These are phyloP conservation scores for Ganaspis sp. DNA, from an alignment of 1,140 invertebrate species.

Conservation along the genomic window DNA sequence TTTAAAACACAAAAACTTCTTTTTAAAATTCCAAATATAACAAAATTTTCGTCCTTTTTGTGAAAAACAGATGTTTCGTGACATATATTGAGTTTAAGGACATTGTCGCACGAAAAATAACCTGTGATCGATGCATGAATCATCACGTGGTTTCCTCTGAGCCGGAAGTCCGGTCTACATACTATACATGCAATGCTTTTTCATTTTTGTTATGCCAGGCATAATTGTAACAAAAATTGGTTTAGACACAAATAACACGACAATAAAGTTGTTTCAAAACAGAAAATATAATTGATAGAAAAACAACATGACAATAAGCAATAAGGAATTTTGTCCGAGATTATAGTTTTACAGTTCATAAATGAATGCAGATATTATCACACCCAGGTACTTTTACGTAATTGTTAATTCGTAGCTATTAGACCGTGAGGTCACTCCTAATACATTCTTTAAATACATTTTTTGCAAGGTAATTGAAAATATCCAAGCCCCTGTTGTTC, in stretches of 20 bases:
- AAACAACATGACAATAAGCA: too few species aligned
- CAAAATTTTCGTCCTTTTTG: not conserved
- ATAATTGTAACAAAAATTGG: slow-evolving; percentile 4
- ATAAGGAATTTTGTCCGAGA: not conserved
- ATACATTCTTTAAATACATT: slow-evolving; percentile 3
- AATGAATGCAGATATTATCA: slow-evolving; percentile 6
- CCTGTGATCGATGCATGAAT: not conserved
- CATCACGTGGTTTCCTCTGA: not conserved
- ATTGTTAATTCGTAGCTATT: slow-evolving; percentile 36
- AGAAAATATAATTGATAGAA: not conserved
- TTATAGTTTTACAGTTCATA: not conserved
- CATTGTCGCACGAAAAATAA: not conserved
- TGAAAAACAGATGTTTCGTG: not conserved
- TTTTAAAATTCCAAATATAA: not conserved
- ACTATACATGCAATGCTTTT: not conserved
- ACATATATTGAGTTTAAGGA: slow-evolving; percentile 1
- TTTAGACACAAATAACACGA: too few species aligned
- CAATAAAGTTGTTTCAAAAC: not conserved
- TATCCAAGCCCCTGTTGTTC: too few species aligned
- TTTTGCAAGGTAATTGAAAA: too few species aligned
- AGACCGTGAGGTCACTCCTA: slow-evolving; percentile 42
- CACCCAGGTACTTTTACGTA: not conserved
- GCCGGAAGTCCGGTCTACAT: slow-evolving; percentile 13
- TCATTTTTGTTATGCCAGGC: not conserved
- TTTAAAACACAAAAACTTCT: not conserved